A percentile compares a stretch with the other conserved stretches of the same genome.
Conservation (phyloP, 2,888 invertebrate genomes). For the Epinotia bilunana region DNA sequence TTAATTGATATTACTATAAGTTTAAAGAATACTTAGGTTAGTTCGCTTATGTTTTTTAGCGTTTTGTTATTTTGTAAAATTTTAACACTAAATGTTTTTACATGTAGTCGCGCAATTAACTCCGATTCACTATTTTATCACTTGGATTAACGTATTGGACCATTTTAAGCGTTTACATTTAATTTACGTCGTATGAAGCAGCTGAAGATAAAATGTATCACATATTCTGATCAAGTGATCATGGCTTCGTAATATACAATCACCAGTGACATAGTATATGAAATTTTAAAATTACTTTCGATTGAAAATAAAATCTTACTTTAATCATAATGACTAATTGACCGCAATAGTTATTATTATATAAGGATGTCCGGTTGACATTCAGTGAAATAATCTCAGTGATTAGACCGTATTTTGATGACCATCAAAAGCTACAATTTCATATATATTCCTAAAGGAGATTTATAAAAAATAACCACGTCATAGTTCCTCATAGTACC, state of each 20-base stretch:
- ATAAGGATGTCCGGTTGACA: conserved; percentile 50
- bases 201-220: conserved; percentile 24
- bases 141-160: conserved; percentile 68
- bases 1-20: conserved; percentile 78
- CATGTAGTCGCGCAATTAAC: conserved; percentile 74
- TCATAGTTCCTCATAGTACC: conserved; percentile 84
- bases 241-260: conserved; percentile 36
- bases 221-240: conserved; percentile 35
- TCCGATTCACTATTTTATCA: conserved; percentile 66
- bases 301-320: conserved; percentile 57
- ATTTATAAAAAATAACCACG: conserved; percentile 74
- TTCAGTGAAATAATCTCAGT: conserved; percentile 68
- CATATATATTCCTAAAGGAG: conserved; percentile 64
- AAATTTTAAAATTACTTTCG: conserved; percentile 58
- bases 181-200: conserved; percentile 47
- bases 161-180: conserved; percentile 57
- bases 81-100: conserved; percentile 74
- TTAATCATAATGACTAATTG: conserved; percentile 47
- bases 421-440: conserved; percentile 76
- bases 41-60: conserved; percentile 78
- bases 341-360: conserved; percentile 46
- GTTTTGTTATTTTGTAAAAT: conserved; percentile 80
- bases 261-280: conserved; percentile 54
- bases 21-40: conserved; percentile 73
- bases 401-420: conserved; percentile 73